Percentiles rank a stretch among this genome's conserved stretches.
Conservation (phyloP, 35 echinoderm and acorn worm genomes). For the Hemicentrotus pulcherrimus region DNA sequence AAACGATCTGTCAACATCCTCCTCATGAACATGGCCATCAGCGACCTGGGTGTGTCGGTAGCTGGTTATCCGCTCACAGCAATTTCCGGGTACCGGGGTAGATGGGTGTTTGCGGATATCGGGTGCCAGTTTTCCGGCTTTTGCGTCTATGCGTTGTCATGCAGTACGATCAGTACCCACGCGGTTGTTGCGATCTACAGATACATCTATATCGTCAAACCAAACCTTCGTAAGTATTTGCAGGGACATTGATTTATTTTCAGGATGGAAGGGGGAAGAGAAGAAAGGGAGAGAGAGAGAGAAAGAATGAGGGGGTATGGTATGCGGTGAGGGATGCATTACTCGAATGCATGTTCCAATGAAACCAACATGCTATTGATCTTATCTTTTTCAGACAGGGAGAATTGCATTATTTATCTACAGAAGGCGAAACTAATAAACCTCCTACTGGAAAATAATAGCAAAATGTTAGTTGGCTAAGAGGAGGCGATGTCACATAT, state of each 20-base stretch:
- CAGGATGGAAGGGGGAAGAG: no score
- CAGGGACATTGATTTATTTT: neutral
- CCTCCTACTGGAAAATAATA: no score
- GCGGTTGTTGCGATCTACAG: conserved; percentile 54
- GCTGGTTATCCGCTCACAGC: conserved; percentile 54
- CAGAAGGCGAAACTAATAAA: no score
- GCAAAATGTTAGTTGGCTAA: no score
- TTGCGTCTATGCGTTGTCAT: conserved; percentile 54
- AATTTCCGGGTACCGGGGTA: conserved; percentile 55
- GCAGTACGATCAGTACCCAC: conserved; percentile 57
- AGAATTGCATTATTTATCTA: no score
- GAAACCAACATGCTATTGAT: neutral
- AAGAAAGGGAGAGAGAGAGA: neutral
- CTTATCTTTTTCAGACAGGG: neutral
- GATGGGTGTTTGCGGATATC: conserved; percentile 58
- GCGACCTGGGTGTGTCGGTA: conserved; percentile 67
- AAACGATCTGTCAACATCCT: conserved; percentile 65
- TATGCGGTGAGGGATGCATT: no score
- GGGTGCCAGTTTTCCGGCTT: conserved; percentile 44
- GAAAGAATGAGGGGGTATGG: no score
- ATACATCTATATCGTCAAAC: conserved; percentile 58
- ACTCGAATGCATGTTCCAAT: no score
- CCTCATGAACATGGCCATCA: conserved; percentile 64
- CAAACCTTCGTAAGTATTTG: conserved; percentile 44
- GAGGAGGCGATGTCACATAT: no score